phyloP scores from a whole-genome alignment of 2,113 vertebrate genomes.

The Indicator maculatus region DNA sequence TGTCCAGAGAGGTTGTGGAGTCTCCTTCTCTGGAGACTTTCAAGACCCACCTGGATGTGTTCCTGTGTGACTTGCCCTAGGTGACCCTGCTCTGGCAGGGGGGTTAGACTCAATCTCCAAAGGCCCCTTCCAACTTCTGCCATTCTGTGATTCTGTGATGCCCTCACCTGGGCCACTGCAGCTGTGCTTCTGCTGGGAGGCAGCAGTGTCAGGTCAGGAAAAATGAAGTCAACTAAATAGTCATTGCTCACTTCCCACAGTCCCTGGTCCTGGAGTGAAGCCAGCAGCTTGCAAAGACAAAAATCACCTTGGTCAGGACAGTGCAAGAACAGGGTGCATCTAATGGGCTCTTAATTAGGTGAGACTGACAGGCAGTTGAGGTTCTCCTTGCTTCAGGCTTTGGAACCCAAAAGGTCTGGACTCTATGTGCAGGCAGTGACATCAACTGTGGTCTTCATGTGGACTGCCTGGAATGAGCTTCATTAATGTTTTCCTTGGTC shows the following conservation, averaged over 20 bases:
- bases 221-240: background rate
- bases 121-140: background rate
- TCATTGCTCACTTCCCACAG: background rate
- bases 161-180: background rate
- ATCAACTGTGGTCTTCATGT: constrained; percentile 46
- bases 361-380: background rate
- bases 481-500: constrained; percentile 79
- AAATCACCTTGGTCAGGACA: background rate
- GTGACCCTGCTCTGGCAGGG: too few species aligned
- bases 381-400: background rate
- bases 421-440: constrained; percentile 1
- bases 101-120: too few species aligned
- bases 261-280: background rate
- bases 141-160: background rate
- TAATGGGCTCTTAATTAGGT: constrained; percentile 7
- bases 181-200: background rate
- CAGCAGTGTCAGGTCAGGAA: background rate
- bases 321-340: background rate
- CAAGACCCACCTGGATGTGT: too few species aligned
- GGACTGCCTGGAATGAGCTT: constrained; percentile 74
- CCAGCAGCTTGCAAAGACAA: background rate
- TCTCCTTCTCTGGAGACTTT: too few species aligned
- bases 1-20: too few species aligned
- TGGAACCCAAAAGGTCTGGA: background rate
- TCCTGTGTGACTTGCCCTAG: too few species aligned